These are phyloP conservation scores for Psittacula echo DNA, from an alignment of 2,797 vertebrate species.

Conservation along the genomic window DNA sequence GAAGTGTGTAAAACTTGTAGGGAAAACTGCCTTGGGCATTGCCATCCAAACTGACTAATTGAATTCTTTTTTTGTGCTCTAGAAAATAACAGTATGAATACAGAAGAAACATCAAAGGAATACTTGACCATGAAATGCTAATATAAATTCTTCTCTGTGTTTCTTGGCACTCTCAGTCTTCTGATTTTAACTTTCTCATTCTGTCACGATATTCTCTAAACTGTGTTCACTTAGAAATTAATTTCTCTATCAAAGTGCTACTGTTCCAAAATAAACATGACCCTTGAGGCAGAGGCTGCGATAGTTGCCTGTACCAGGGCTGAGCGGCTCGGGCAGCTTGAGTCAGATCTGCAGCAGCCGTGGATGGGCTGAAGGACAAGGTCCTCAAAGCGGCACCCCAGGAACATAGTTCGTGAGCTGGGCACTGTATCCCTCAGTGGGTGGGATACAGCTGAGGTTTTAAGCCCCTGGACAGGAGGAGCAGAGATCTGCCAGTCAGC, in stretches of 20 bases:
- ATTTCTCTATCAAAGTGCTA: neutral
- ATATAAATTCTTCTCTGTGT: constrained; percentile 41
- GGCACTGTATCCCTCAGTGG: too few relatives aligned
- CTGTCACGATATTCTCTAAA: neutral
- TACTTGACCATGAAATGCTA: constrained; percentile 63
- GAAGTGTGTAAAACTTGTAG: constrained; percentile 44
- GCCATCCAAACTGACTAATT: constrained; percentile 44
- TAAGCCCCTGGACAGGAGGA: neutral
- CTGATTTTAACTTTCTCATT: neutral
- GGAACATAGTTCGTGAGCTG: neutral
- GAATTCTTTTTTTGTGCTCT: constrained; percentile 35
- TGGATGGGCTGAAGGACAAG: rapidly evolving
- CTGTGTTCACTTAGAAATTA: neutral
- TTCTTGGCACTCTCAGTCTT: neutral
- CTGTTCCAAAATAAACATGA: neutral
- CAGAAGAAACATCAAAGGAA: constrained; percentile 63
- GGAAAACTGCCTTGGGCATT: constrained; percentile 44
- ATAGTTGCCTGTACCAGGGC: neutral
- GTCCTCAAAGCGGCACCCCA: rapidly evolving
- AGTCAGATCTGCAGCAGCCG: neutral
- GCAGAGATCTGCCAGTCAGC: too few relatives aligned
- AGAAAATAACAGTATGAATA: constrained; percentile 58
- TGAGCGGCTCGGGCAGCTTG: rapidly evolving
- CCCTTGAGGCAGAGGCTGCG: neutral
- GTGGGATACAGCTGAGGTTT: rapidly evolving